Evolutionary conservation across 2,888 invertebrate genomes (phyloP).

Genomic region (Synanthedon formicaeformis): DNA sequence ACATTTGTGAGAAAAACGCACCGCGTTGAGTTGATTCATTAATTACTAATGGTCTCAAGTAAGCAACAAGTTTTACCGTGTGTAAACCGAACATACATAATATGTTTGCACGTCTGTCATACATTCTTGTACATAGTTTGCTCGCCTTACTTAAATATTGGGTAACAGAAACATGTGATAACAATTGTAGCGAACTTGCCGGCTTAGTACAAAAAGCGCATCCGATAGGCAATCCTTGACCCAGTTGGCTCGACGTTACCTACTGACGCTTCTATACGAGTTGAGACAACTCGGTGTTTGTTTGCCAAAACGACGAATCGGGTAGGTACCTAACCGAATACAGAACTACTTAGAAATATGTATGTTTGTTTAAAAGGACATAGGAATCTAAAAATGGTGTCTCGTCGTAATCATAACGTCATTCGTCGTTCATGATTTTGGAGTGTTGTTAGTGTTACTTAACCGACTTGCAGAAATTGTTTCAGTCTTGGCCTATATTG

Average conservation of each 20-base stretch:
- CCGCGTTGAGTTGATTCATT: no score
- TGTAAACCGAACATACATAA: no score
- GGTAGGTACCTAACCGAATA: background rate
- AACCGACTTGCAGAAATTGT: no score
- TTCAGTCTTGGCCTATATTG: no score
- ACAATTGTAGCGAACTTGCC: background rate
- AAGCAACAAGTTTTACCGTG: no score
- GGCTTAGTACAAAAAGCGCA: conserved; percentile 17
- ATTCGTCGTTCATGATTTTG: no score
- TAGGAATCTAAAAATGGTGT: background rate
- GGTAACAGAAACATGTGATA: background rate
- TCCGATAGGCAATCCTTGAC: conserved; percentile 53
- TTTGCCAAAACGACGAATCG: background rate
- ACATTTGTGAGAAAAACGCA: no score
- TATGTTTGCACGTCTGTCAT: no score
- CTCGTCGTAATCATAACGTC: no score
- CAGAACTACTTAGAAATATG: background rate
- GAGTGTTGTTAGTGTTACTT: no score
- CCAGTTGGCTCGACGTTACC: conserved; percentile 45
- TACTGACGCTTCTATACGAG: conserved; percentile 31
- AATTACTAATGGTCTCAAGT: no score
- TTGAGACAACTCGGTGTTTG: conserved; percentile 1
- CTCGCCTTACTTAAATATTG: background rate
- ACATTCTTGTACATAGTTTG: background rate
- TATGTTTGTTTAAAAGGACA: background rate